These are phyloP conservation scores for Paratilapia polleni DNA, from an alignment of 2,113 vertebrate genomes.

Conservation along the genomic window DNA sequence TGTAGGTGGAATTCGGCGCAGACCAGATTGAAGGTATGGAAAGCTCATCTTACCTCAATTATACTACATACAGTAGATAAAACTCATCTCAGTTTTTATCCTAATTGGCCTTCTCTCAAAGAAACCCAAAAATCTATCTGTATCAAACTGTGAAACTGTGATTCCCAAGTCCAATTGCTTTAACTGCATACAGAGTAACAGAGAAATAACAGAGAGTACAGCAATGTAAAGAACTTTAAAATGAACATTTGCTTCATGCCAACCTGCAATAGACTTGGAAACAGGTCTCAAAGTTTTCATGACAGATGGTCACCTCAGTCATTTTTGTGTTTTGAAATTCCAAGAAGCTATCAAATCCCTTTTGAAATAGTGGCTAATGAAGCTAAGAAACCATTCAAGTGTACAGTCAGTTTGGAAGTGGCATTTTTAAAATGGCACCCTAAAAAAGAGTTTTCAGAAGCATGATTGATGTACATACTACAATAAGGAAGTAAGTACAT, in stretches of 20 bases:
- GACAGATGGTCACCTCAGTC: constrained; percentile 5
- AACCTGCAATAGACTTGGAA: not conserved
- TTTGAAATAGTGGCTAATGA: not conserved
- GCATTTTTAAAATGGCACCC: not conserved
- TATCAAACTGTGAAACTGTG: not conserved
- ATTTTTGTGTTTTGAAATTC: constrained; percentile 12
- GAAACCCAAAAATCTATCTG: not conserved
- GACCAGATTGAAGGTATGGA: constrained; percentile 83
- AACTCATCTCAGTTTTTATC: not conserved
- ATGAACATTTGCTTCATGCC: not conserved
- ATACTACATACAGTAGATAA: not conserved
- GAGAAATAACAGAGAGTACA: not conserved
- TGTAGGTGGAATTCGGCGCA: constrained; percentile 77
- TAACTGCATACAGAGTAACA: not conserved
- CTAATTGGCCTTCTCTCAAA: not conserved
- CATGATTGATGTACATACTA: not conserved
- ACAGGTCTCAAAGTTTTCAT: not conserved
- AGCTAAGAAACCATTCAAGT: not conserved
- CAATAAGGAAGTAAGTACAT: not conserved
- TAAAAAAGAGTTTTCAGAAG: not conserved
- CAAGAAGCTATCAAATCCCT: not conserved
- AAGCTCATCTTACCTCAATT: not conserved
- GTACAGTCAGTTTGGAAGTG: not conserved
- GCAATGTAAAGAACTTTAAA: not conserved
- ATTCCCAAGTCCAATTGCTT: not conserved